phyloP scores from a whole-genome alignment of 2,888 invertebrate species.

The Anoncus sp. region DNA sequence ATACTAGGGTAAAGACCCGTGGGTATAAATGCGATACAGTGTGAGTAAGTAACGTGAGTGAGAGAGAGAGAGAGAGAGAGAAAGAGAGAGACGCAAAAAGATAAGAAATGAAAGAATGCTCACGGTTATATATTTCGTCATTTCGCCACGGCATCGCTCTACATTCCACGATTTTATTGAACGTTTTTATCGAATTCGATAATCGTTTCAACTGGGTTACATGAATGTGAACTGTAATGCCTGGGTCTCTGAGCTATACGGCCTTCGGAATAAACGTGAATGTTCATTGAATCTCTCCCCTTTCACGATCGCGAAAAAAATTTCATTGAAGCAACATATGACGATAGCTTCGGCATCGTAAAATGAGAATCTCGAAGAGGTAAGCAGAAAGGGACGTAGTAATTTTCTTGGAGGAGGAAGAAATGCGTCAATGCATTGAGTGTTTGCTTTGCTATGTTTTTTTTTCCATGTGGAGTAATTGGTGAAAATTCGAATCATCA shows the following conservation, averaged over 20 bases:
- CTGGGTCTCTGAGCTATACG: neutral
- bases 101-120: slow-evolving; percentile 3
- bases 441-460: no score
- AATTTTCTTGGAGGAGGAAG: no score
- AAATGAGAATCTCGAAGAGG: neutral
- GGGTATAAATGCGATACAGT: no score
- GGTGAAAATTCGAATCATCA: no score
- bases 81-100: neutral
- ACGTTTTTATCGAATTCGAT: slow-evolving; percentile 32
- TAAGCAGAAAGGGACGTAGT: neutral
- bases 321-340: slow-evolving; percentile 20
- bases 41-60: neutral
- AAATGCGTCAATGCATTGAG: neutral
- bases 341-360: neutral
- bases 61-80: neutral
- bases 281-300: slow-evolving; percentile 21
- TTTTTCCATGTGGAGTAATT: no score
- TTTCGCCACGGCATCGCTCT: neutral
- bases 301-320: slow-evolving; percentile 16
- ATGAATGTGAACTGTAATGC: neutral
- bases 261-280: slow-evolving; percentile 32
- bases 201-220: slow-evolving; percentile 30
- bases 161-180: slow-evolving; percentile 12
- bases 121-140: slow-evolving; percentile 11
- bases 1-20: no score